These are phyloP conservation scores for Lophotis ruficrista DNA, from an alignment of 2,113 vertebrate genomes.

Conservation along the genomic window DNA sequence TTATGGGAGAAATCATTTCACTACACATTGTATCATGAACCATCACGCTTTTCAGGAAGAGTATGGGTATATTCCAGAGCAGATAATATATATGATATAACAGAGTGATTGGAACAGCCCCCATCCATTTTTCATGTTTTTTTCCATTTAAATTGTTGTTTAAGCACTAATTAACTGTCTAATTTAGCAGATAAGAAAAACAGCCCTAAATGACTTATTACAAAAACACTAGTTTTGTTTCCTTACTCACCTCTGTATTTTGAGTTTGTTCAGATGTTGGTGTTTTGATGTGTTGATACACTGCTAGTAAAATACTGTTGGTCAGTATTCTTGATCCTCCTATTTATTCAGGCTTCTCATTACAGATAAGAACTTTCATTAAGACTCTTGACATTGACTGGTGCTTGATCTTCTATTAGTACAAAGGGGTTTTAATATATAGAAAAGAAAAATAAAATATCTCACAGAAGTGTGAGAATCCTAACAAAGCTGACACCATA, in stretches of 20 bases:
- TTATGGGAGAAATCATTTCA: neutral
- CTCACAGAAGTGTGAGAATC: neutral
- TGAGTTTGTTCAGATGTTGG: neutral
- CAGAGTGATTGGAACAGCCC: neutral
- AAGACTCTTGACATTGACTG: neutral
- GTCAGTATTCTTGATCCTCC: neutral
- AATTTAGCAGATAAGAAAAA: neutral
- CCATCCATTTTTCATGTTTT: neutral
- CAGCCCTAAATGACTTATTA: neutral
- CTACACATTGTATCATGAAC: neutral
- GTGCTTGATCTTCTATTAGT: neutral
- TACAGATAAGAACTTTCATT: neutral
- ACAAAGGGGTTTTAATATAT: neutral
- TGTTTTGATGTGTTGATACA: neutral
- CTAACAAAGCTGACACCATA: accelerated
- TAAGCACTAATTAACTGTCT: neutral
- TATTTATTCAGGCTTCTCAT: neutral
- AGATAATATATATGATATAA: neutral
- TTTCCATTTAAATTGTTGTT: neutral
- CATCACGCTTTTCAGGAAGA: neutral
- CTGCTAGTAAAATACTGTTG: neutral
- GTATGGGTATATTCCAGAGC: neutral
- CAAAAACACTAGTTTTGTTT: neutral
- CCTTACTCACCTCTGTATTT: neutral
- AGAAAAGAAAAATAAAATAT: neutral